Base-by-base conservation (phyloP, 2,797 vertebrate genomes). In the Hoplostethus atlanticus region DNA sequence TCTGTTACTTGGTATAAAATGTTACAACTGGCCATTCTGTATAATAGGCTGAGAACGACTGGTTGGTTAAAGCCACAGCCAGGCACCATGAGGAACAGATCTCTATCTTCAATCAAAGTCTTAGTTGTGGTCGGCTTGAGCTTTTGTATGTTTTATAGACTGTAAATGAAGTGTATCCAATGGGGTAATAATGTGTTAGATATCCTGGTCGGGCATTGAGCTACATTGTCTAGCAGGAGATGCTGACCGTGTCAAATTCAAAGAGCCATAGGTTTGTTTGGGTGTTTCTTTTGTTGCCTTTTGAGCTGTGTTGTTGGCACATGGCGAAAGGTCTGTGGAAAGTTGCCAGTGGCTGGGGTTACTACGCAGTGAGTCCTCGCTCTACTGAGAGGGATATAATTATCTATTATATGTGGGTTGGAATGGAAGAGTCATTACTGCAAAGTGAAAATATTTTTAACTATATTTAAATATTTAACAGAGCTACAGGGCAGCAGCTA, bases 131-230 rank as follows among this genome's bases (percentile, higher is more conserved):
- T 71, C 52, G 42, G 51, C 67, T 53, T 63, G 30, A 58, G 70
- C 57, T 71, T 76, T 70, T 36, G 12, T 75, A 54, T 82, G 74
- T 87, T 85, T 73, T 72, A 71, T 75, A 65, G 64, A 75, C 53
- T 73, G 71, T 76, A 89, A 91, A 89, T 89, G 84, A 88, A 86
- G 83, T 72, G 31, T 68, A 68, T 53, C 77, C 79, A 91, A 86
- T 81, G 75, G 64, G 61, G 76, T 74, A 85, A 87, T 74, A 85
- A 86, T 62, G 76, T 79, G 83, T 87, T 79, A 76, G 71, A 84
- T 84, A 68, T 84, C 66, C 79, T 64, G 77, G 71, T 59, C 50
- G 76, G 80, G 80, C 77, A 81, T 73, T 56, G 83, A 79, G 75
- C 60, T 58, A 36, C 51, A 59, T 48, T 87, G 78, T 90, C 89